A percentile compares a stretch with the other conserved stretches of the same genome.
These are phyloP conservation scores for Leiothrix lutea DNA, from an alignment of 2,113 vertebrate genomes.

Conservation along the genomic window DNA sequence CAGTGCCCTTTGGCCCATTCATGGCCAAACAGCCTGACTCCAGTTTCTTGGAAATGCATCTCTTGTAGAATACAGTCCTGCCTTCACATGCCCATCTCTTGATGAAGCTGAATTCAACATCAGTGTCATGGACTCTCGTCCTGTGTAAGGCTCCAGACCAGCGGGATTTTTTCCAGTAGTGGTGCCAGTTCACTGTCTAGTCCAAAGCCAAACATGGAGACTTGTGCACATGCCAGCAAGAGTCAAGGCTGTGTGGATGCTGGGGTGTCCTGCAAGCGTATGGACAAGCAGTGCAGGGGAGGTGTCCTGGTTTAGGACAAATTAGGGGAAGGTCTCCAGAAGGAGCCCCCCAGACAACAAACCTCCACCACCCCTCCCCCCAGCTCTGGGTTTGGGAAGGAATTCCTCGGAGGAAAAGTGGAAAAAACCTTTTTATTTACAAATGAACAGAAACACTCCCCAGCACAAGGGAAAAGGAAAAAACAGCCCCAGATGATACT, in stretches of 20 bases:
- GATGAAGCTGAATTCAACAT: constrained; percentile 74
- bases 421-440: too few relatives aligned
- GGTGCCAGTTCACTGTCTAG: constrained; percentile 81
- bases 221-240: constrained; percentile 7
- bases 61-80: constrained; percentile 73
- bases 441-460: too few relatives aligned
- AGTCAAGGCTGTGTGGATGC: accelerated
- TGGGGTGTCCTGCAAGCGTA: accelerated
- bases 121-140: constrained; percentile 75
- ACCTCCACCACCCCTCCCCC: too few relatives aligned
- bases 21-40: neutral
- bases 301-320: too few relatives aligned
- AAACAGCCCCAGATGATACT: too few relatives aligned
- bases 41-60: neutral
- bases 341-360: too few relatives aligned
- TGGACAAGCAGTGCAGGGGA: too few relatives aligned
- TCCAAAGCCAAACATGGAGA: constrained; percentile 81
- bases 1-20: neutral
- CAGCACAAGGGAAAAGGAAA: too few relatives aligned
- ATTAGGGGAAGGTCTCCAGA: too few relatives aligned
- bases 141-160: constrained; percentile 76
- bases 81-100: constrained; percentile 62
- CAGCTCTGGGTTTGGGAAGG: too few relatives aligned
- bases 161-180: constrained; percentile 81
- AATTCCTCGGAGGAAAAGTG: too few relatives aligned